Conservation (phyloP, 2,888 invertebrate species). For the Ectemnius cavifrons region DNA sequence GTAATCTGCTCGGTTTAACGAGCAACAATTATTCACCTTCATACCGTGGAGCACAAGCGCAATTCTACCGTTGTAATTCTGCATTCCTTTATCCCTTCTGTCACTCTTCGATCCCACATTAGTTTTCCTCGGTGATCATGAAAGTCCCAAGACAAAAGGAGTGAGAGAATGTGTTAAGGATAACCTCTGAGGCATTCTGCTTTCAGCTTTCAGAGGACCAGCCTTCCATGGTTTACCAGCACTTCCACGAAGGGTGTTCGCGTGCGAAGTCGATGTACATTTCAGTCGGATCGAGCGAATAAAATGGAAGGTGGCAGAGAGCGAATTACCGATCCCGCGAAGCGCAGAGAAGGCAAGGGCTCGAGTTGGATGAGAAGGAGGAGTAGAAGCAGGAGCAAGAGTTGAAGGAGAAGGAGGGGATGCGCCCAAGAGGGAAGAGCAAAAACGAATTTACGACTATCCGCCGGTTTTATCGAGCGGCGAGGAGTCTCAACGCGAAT, state of each 20-base stretch:
- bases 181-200: not conserved
- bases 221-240: not conserved
- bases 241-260: conserved; percentile 40
- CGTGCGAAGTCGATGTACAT: conserved; percentile 53
- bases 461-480: conserved; percentile 51
- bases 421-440: conserved; percentile 22
- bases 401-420: not conserved
- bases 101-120: not conserved
- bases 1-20: conserved; percentile 68
- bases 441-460: conserved; percentile 60
- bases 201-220: not conserved
- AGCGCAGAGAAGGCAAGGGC: conserved; percentile 18
- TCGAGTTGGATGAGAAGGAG: too few relatives aligned
- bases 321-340: conserved; percentile 49
- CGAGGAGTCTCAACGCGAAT: not conserved
- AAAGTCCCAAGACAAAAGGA: too few relatives aligned
- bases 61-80: conserved; percentile 19
- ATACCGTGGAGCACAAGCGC: not conserved
- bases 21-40: conserved; percentile 40
- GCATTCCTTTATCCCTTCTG: conserved; percentile 6
- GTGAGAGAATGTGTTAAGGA: too few relatives aligned
- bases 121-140: too few relatives aligned
- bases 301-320: conserved; percentile 17
- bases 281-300: conserved; percentile 30
- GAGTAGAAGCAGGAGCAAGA: too few relatives aligned